Percentiles rank a stretch among this genome's conserved stretches.
These are phyloP conservation scores for Sisor rabdophorus DNA, from an alignment of 2,113 vertebrate genomes.

Conservation along the genomic window DNA sequence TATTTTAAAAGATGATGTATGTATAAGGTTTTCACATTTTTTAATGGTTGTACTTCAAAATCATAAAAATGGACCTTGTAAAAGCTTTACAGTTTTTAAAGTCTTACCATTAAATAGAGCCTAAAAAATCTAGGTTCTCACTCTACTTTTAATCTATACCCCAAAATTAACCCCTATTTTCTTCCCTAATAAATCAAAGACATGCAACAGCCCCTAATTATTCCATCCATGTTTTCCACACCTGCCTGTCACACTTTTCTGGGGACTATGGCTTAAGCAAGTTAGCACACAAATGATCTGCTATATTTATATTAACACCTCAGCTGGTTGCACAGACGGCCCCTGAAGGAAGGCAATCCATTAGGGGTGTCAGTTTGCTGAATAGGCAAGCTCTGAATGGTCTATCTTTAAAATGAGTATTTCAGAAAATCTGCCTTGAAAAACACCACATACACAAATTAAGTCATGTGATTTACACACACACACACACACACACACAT, in stretches of 20 bases:
- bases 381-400: slow-evolving; percentile 46
- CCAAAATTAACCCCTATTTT: slow-evolving; percentile 10
- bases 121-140: slow-evolving; percentile 22
- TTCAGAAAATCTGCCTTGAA: slow-evolving; percentile 14
- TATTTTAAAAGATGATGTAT: not conserved
- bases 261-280: slow-evolving; percentile 68
- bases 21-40: not conserved
- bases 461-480: too few relatives aligned
- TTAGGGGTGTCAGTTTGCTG: slow-evolving; percentile 57
- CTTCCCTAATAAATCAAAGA: slow-evolving; percentile 45
- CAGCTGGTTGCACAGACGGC: slow-evolving; percentile 73
- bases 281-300: slow-evolving; percentile 75
- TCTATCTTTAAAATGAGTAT: slow-evolving; percentile 23
- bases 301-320: slow-evolving; percentile 79
- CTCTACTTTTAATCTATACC: slow-evolving; percentile 24
- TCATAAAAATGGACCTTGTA: too few relatives aligned
- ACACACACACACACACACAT: slow-evolving; percentile 25
- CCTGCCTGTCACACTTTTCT: slow-evolving; percentile 73
- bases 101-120: not conserved
- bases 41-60: not conserved
- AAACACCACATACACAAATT: too few relatives aligned
- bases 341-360: slow-evolving; percentile 65
- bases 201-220: slow-evolving; percentile 70
- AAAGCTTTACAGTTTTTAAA: slow-evolving; percentile 19
- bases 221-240: slow-evolving; percentile 67